phyloP scores from a whole-genome alignment of 2,113 vertebrate genomes.

The Hippocampus zosterae region DNA sequence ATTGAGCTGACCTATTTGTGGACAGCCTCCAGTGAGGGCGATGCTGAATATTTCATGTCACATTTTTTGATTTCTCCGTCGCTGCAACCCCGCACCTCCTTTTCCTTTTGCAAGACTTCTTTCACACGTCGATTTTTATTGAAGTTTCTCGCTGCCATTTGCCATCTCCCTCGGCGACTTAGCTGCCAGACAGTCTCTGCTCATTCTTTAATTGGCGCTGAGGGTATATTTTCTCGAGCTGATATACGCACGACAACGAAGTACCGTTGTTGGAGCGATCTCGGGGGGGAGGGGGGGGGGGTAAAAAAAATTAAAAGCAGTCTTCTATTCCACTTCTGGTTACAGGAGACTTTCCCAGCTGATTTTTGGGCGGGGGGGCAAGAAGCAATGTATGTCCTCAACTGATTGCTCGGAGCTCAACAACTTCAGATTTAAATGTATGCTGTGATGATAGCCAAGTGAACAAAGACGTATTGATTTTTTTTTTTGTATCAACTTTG shows the following conservation, averaged over 20 bases:
- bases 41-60: constrained; percentile 67
- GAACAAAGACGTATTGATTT: too few relatives aligned
- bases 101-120: background rate
- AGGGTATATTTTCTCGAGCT: background rate
- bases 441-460: too few relatives aligned
- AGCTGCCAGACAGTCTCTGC: constrained; percentile 11
- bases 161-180: constrained; percentile 10
- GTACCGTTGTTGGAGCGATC: background rate
- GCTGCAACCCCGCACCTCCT: constrained; percentile 37
- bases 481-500: too few relatives aligned
- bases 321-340: background rate
- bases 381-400: too few relatives aligned
- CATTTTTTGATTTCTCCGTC: constrained; percentile 61
- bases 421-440: too few relatives aligned
- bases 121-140: constrained; percentile 23
- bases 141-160: constrained; percentile 20
- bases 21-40: constrained; percentile 58
- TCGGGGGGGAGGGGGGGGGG: too few relatives aligned
- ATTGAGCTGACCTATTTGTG: constrained; percentile 63
- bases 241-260: background rate
- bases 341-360: too few relatives aligned
- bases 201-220: constrained; percentile 2
- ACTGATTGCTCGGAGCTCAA: too few relatives aligned
- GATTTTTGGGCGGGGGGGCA: too few relatives aligned
- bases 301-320: background rate